Base-by-base conservation (phyloP, 1,140 invertebrate genomes). In the Eriocheir sinensis region DNA sequence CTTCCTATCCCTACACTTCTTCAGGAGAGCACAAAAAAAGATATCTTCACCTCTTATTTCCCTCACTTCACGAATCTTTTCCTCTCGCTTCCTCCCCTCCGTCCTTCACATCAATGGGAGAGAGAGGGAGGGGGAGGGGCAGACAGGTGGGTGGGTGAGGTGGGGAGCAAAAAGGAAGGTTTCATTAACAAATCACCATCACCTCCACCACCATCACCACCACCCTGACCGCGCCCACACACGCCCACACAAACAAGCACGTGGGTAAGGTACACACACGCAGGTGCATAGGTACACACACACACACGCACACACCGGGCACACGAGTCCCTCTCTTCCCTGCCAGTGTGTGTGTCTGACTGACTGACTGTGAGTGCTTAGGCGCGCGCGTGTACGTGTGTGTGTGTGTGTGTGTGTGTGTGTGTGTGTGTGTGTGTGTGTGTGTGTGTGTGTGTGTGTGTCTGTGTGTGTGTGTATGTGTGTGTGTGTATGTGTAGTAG, bases 151-250 rank as follows among this genome's bases (percentile, higher is more conserved):
- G 9, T 72, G 60, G 60, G n/a, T 0, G 44, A 72, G 17, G 60
- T 72, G 0, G 21, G 44, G 44, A 48, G 44, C 44, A 48, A 48
- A 15, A 15, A 6, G 27, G 9, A 72, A 21, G 48, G n/a, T n/a
- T n/a, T n/a, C 12, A 12, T n/a, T n/a, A 72, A 21, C 60, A 72
- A 21, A 60, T 32, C 44, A 60, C 89, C 34, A 44, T 27, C 40
- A 0, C 89, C 89, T 53, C 89, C 89, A 53, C 40, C 44, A 44
- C 89, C 41, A 27, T 12, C 88, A n/a, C 44, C 36, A 48, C 88
- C 88, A 89, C 36, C 12, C 21, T 17, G 2, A 89, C 3, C 36
- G 30, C 80, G 4, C 30, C 9, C 80, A 83, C 3, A 9, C 30
- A 30, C 80, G 30, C 27, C 4, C 44, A 48, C 44, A 48, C 44